Base-by-base conservation (phyloP, 2,888 invertebrate species). In the Ischnura elegans region DNA sequence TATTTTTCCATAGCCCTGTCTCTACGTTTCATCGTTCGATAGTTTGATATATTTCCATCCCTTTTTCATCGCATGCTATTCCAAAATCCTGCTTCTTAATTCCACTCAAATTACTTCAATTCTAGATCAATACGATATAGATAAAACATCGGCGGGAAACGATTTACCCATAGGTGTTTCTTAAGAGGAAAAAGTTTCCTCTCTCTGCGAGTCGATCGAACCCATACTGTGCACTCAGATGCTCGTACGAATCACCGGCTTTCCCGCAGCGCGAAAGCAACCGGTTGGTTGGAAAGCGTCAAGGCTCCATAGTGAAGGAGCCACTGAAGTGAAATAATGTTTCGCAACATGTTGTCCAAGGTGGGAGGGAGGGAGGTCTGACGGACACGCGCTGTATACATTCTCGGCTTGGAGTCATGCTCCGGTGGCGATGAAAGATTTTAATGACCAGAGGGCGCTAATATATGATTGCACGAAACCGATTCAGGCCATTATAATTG, bases 241-340 rank as follows among this genome's bases (percentile, higher is more conserved):
- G 61, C 25, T 76, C 76, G 76, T 10, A n/a, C 6, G 3, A 6
- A 76, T 76, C 36, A 10, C 76, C 36, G 25, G 76, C 36, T 21
- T 36, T 76, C 76, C 76, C 76, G 36, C 36, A 6, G 76, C 36
- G 76, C 76, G 76, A 76, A 76, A 76, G 76, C 36, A 36, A 25
- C 3, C n/a, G 61, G 61, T 25, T 61, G 16, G 61, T 21, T 36
- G 76, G 76, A 76, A 10, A 25, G 36, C 36, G 36, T 76, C 76
- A 76, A 76, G 76, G 76, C 76, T 76, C 76, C 76, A 76, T 29
- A 3, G 29, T 3, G 66, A 66, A 36, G 36, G 76, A 76, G 36
- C 76, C 76, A 76, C 76, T 76, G 36, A 76, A 36, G 76, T 36
- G 76, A 76, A 76, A 76, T 76, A 76, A 76, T 76, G 25, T 76